Evolutionary conservation across 2,113 vertebrate genomes (phyloP).

Genomic region (Amazona guildingii): DNA sequence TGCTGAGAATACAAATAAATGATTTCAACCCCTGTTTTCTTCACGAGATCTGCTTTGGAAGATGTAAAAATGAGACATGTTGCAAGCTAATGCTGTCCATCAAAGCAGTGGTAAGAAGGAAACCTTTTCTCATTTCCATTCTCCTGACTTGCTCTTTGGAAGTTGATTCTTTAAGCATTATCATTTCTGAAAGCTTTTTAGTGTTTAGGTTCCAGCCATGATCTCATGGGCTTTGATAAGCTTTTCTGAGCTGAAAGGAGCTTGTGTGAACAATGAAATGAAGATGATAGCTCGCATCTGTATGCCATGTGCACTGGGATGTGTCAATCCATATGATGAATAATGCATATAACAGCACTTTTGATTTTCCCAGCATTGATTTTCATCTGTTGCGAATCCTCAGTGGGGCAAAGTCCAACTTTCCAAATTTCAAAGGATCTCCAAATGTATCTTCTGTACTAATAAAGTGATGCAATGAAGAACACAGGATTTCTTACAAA

Average conservation of each 20-base stretch:
- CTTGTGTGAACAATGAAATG: neutral
- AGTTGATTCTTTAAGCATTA: neutral
- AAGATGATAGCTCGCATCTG: neutral
- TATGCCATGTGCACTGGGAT: neutral
- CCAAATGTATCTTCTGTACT: neutral
- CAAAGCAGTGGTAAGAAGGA: neutral
- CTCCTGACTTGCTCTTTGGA: neutral
- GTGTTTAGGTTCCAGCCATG: neutral
- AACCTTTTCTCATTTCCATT: neutral
- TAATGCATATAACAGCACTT: neutral
- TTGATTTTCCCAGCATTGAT: neutral
- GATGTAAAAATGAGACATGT: neutral
- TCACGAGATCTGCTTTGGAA: neutral
- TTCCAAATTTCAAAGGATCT: neutral
- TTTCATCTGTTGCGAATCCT: neutral
- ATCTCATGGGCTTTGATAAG: neutral
- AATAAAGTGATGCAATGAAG: neutral
- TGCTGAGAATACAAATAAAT: neutral
- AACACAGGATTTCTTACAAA: neutral
- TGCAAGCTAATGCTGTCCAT: neutral
- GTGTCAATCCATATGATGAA: neutral
- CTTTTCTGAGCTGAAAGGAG: neutral
- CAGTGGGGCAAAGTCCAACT: neutral
- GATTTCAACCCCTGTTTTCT: neutral
- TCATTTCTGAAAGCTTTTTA: neutral